These are phyloP conservation scores for Furnarius figulus DNA, from an alignment of 2,113 vertebrate genomes.

Conservation along the genomic window DNA sequence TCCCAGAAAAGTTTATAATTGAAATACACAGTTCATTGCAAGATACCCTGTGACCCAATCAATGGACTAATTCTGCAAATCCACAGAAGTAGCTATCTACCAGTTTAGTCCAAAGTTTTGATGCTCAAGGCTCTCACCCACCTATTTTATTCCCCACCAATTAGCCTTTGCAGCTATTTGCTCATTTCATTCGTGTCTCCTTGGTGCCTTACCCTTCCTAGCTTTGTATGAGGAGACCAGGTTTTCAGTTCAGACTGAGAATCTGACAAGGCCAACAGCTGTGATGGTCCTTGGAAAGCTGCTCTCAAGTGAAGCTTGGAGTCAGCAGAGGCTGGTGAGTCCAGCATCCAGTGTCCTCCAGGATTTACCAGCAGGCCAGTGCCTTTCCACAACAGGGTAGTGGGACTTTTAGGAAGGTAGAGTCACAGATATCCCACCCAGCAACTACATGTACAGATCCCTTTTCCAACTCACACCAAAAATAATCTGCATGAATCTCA, in stretches of 20 bases:
- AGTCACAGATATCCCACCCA: neutral
- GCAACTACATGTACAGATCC: neutral
- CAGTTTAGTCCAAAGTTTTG: neutral
- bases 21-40: neutral
- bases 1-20: neutral
- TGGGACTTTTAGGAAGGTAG: neutral
- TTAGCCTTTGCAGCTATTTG: neutral
- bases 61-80: neutral
- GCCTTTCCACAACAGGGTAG: neutral
- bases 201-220: neutral
- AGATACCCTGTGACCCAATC: neutral
- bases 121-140: neutral
- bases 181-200: neutral
- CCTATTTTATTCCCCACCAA: neutral
- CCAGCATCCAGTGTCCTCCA: neutral
- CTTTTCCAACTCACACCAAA: neutral
- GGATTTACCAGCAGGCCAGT: neutral
- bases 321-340: neutral
- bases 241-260: neutral
- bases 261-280: neutral
- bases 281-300: neutral
- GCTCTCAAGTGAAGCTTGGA: neutral
- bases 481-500: neutral
- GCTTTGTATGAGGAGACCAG: neutral
- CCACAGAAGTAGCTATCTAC: neutral